Base-by-base conservation (phyloP, 2,113 vertebrate species). In the Hemiprocne comata region DNA sequence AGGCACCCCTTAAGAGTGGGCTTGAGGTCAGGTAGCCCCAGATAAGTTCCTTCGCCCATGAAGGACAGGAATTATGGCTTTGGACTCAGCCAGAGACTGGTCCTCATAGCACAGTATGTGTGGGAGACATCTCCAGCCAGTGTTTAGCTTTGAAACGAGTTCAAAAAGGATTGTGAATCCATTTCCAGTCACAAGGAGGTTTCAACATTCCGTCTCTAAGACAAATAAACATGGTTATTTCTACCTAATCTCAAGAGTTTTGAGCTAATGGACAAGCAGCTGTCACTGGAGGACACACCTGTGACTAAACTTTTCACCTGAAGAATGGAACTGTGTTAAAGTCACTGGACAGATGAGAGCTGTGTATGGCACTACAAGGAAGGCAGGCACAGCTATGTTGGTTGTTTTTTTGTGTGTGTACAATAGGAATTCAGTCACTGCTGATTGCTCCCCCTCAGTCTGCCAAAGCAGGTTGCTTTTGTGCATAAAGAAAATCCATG, bases 251-350 rank as follows among this genome's bases (percentile, higher is more conserved):
- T 51, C 12, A 73, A 40, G 42, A 66, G 36, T 25, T 77, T 42
- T 64, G 66, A 85, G 77, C 17, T 67, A 50, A 90, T 1, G 21
- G 34, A 31, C 24, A 69, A 77, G 84, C 29, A 93, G 14, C 19
- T 81, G n/a, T 25, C 31, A 62, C 31, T 4, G 8, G 33, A 89
- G 51, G 25, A 70, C 28, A 53, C 0, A 0, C 13, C 18, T 50
- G 48, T 34, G 75, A 61, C 67, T 24, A 31, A 87, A 58, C 23
- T 89, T 87, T 67, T 58, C 46, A 58, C 21, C 23, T 23, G 13
- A 36, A 74, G 51, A 58, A 73, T 19, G 58, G 46, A 65, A 85
- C 21, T 42, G 20, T 51, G 75, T 82, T 58, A n/a, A 53, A 73
- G 62, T 53, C 62, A 42, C 55, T 18, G n/a, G 12, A 15, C 16